Percentiles rank a stretch among this genome's conserved stretches.
These are phyloP conservation scores for Crocidura indochinensis DNA, from an alignment of 2,797 vertebrate genomes.

Conservation along the genomic window DNA sequence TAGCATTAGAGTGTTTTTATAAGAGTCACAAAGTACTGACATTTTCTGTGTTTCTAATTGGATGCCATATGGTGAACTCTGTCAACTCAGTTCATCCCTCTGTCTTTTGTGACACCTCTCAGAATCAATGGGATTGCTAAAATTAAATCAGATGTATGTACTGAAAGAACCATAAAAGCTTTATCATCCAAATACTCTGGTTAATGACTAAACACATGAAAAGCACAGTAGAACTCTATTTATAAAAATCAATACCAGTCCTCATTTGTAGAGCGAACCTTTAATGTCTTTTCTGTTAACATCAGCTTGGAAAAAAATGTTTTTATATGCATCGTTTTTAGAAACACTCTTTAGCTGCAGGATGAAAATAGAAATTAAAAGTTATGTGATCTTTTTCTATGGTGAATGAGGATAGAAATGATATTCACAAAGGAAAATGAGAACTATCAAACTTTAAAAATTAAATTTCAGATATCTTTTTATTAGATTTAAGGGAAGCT, in stretches of 20 bases:
- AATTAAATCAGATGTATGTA: constrained; percentile 52
- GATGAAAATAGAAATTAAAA: constrained; percentile 52
- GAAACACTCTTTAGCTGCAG: constrained; percentile 38
- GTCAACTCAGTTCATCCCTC: neutral
- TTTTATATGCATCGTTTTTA: constrained; percentile 63
- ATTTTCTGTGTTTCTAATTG: constrained; percentile 65
- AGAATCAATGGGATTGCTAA: constrained; percentile 63
- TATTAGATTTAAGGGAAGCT: neutral
- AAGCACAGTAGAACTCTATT: constrained; percentile 39
- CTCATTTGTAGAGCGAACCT: constrained; percentile 36
- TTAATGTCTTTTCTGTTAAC: constrained; percentile 45
- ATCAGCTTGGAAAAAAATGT: constrained; percentile 16
- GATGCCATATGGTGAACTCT: constrained; percentile 64
- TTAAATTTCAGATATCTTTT: constrained; percentile 45
- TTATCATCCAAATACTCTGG: constrained; percentile 41
- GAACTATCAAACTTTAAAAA: neutral
- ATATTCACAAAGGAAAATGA: constrained; percentile 34
- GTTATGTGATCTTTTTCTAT: constrained; percentile 11
- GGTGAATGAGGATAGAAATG: constrained; percentile 1
- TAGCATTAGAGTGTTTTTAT: neutral
- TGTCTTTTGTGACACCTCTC: constrained; percentile 52
- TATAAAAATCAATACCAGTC: constrained; percentile 54
- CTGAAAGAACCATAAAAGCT: constrained; percentile 51
- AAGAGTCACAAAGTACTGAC: neutral
- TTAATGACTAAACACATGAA: constrained; percentile 54